Conservation (phyloP, 2,797 vertebrate genomes). For the Anguilla pacifica region DNA sequence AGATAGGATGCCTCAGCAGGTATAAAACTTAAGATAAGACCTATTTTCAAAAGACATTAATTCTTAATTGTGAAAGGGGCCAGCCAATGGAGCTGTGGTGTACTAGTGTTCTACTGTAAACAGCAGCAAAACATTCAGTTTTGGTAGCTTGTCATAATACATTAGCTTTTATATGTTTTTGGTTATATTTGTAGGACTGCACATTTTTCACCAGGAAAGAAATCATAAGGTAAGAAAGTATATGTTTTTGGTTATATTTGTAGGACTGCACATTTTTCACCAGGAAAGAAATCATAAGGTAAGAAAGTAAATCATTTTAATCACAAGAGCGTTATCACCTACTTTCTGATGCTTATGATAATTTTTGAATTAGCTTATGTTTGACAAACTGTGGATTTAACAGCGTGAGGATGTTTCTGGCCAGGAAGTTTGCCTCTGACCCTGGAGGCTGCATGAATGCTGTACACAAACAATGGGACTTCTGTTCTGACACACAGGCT, state of each 20-base stretch:
- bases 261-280: constrained; percentile 98
- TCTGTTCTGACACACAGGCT: neutral
- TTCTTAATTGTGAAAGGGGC: neutral
- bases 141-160: neutral
- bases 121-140: neutral
- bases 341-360: neutral
- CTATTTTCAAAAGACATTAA: neutral
- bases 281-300: constrained; percentile 91
- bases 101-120: neutral
- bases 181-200: constrained; percentile 80
- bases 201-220: constrained; percentile 98
- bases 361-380: neutral
- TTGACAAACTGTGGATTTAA: neutral
- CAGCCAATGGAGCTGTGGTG: neutral
- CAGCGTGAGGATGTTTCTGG: neutral
- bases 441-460: neutral
- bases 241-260: constrained; percentile 47
- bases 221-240: constrained; percentile 88
- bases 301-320: constrained; percentile 52
- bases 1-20: neutral
- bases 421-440: neutral
- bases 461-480: neutral
- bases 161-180: constrained; percentile 27
- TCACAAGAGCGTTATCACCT: constrained; percentile 11
- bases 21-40: neutral